A percentile compares a stretch with the other conserved stretches of the same genome.
These are phyloP conservation scores for Chalcis sispes DNA, from an alignment of 2,888 invertebrate genomes.

Conservation along the genomic window DNA sequence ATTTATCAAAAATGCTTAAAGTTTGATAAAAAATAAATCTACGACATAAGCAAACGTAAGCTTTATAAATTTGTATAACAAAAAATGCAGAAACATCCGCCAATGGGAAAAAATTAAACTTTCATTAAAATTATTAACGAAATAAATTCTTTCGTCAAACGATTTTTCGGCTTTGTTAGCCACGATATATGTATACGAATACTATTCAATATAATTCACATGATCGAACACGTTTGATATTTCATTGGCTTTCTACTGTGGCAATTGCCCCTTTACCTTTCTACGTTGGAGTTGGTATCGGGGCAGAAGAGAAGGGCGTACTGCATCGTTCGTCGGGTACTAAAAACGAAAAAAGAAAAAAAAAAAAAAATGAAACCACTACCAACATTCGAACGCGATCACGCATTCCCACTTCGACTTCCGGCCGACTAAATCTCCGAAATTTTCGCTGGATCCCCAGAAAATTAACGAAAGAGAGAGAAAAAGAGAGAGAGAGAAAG, in stretches of 20 bases:
- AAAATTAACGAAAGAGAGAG: neutral
- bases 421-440: constrained; percentile 19
- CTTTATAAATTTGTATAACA: too few species aligned
- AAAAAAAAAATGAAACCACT: constrained; percentile 34
- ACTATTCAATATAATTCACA: constrained; percentile 35
- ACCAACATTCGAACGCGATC: neutral
- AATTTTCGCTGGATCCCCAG: constrained; percentile 9
- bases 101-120: too few species aligned
- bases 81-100: too few species aligned
- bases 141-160: too few species aligned
- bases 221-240: constrained; percentile 38
- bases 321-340: too few species aligned
- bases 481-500: neutral
- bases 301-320: too few species aligned
- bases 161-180: neutral
- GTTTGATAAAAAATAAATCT: too few species aligned
- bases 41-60: too few species aligned
- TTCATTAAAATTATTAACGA: too few species aligned
- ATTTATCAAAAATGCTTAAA: too few species aligned
- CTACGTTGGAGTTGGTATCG: too few species aligned
- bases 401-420: neutral
- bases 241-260: constrained; percentile 37
- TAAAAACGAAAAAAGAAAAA: too few species aligned
- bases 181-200: neutral
- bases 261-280: neutral